Percentiles rank a stretch among this genome's conserved stretches.
phyloP scores from a whole-genome alignment of 2,888 invertebrate species.

The Trilocha varians region DNA sequence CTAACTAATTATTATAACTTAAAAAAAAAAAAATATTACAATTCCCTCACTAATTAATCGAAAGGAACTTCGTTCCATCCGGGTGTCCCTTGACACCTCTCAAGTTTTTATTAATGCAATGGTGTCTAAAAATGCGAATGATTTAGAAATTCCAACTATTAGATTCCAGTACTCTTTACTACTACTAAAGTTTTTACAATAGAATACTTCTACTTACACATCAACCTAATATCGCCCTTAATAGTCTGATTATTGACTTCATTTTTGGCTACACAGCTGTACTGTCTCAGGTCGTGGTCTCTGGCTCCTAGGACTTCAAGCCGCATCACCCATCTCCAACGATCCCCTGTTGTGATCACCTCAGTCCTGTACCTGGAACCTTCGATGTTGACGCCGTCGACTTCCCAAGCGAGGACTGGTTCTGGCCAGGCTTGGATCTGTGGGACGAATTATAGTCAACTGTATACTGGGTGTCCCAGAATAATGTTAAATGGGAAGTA shows the following conservation, averaged over 20 bases:
- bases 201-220: slow-evolving; percentile 35
- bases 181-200: too few species aligned
- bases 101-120: too few species aligned
- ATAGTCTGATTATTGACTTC: slow-evolving; percentile 85
- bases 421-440: slow-evolving; percentile 90
- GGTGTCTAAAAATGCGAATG: too few species aligned
- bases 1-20: too few species aligned
- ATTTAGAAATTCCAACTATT: too few species aligned
- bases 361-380: slow-evolving; percentile 51
- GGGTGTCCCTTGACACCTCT: too few species aligned
- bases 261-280: slow-evolving; percentile 90
- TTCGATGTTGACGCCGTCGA: slow-evolving; percentile 83
- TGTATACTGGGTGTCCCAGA: too few species aligned
- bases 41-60: too few species aligned
- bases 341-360: slow-evolving; percentile 40
- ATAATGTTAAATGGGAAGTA: too few species aligned
- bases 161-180: too few species aligned
- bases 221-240: slow-evolving; percentile 72
- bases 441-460: not conserved
- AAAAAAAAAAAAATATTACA: too few species aligned
- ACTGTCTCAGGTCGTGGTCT: slow-evolving; percentile 80
- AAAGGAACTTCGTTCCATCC: too few species aligned
- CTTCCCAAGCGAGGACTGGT: slow-evolving; percentile 89
- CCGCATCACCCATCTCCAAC: slow-evolving; percentile 82
- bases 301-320: slow-evolving; percentile 82